A percentile compares a stretch with the other conserved stretches of the same genome.
These are phyloP conservation scores for Syngnathus floridae DNA, from an alignment of 2,113 vertebrate species.

Conservation along the genomic window DNA sequence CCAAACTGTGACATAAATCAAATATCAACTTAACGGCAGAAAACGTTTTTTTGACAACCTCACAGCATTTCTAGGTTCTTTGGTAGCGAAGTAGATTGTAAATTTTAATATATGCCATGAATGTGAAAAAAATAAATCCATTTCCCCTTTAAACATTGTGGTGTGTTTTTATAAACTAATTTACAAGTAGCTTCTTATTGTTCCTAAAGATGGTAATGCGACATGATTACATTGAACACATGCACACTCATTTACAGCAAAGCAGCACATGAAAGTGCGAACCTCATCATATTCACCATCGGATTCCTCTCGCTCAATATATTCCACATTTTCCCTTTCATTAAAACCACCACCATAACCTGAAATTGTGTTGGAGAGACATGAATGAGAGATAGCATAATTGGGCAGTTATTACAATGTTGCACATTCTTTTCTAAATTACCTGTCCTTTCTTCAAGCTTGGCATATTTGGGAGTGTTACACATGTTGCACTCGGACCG, in stretches of 20 bases:
- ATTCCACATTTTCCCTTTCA: conserved; percentile 94
- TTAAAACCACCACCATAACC: conserved; percentile 99
- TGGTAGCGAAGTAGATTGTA: neutral
- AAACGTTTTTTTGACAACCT: neutral
- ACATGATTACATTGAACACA: neutral
- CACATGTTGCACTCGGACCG: conserved; percentile 99
- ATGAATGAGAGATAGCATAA: neutral
- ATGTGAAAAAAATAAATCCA: no score
- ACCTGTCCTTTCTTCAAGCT: conserved; percentile 97
- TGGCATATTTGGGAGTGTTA: conserved; percentile 97
- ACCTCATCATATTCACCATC: conserved; percentile 99
- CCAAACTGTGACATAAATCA: conserved; percentile 77
- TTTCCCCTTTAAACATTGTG: no score
- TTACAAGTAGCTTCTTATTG: neutral
- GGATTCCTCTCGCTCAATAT: conserved; percentile 95
- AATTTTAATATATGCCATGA: neutral
- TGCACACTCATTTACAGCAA: neutral
- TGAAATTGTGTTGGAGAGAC: conserved; percentile 35
- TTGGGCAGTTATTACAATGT: neutral
- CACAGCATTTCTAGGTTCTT: neutral
- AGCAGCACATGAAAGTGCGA: conserved; percentile 12
- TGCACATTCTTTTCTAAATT: neutral
- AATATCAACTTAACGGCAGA: neutral
- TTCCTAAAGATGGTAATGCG: neutral
- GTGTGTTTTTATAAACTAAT: neutral